phyloP scores from a whole-genome alignment of 2,797 vertebrate genomes.

The Hoplostethus atlanticus region DNA sequence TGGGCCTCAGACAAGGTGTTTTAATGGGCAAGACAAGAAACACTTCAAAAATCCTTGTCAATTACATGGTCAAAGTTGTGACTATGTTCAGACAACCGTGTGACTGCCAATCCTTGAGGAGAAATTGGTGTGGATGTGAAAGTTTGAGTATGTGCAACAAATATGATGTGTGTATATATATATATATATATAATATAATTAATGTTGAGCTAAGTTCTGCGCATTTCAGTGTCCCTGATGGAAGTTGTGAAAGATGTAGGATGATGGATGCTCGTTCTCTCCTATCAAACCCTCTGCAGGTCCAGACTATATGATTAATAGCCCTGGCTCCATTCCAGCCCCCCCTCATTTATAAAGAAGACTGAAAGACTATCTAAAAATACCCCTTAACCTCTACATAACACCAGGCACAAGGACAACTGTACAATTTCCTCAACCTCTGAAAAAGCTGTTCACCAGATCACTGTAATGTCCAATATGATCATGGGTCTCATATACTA shows the following conservation, averaged over 20 bases:
- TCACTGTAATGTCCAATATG: constrained; percentile 13
- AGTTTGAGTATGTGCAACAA: too few relatives aligned
- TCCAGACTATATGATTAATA: constrained; percentile 67
- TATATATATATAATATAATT: constrained; percentile 13
- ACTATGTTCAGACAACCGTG: neutral
- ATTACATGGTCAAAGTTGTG: neutral
- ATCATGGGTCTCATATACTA: neutral
- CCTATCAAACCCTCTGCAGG: constrained; percentile 52
- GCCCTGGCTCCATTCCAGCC: constrained; percentile 46
- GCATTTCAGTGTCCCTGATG: constrained; percentile 41
- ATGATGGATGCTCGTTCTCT: constrained; percentile 60
- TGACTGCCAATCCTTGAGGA: neutral
- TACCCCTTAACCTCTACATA: constrained; percentile 39
- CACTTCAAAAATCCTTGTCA: neutral
- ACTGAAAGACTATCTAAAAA: constrained; percentile 60
- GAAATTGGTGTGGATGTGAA: neutral
- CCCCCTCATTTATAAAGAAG: constrained; percentile 67
- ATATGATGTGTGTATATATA: neutral
- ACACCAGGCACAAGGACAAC: constrained; percentile 18
- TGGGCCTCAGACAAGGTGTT: neutral
- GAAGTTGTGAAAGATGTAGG: constrained; percentile 64
- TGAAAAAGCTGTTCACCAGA: constrained; percentile 5
- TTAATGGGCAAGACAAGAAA: neutral
- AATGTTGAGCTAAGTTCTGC: constrained; percentile 17
- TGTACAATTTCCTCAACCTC: constrained; percentile 12